These are phyloP conservation scores for Volucella inflata DNA, from an alignment of 2,888 invertebrate genomes.

Conservation along the genomic window DNA sequence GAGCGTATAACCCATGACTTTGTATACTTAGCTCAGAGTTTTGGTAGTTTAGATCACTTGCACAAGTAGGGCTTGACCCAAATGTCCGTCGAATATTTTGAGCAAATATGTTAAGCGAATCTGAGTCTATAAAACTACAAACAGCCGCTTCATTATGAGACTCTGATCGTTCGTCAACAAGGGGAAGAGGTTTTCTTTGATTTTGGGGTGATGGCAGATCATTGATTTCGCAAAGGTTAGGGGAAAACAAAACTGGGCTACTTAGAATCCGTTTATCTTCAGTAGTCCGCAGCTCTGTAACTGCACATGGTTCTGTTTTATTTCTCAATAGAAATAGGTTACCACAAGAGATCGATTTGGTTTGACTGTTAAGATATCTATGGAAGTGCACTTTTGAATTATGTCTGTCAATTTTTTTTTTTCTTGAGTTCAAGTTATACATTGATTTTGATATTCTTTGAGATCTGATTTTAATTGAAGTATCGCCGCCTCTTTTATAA, in stretches of 20 bases:
- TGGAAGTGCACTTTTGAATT: constrained; percentile 58
- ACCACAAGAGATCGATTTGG: constrained; percentile 78
- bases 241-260: constrained; percentile 78
- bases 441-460: constrained; percentile 77
- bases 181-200: constrained; percentile 71
- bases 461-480: constrained; percentile 67
- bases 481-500: constrained; percentile 73
- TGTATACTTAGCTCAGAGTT: constrained; percentile 88
- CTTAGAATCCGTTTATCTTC: constrained; percentile 46
- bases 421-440: constrained; percentile 60
- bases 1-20: constrained; percentile 87
- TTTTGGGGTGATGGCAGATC: constrained; percentile 77
- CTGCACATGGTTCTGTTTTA: constrained; percentile 43
- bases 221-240: constrained; percentile 78
- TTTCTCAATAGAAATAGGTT: constrained; percentile 71
- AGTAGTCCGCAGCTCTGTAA: constrained; percentile 46
- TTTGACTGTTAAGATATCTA: constrained; percentile 75
- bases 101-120: constrained; percentile 76
- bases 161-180: constrained; percentile 63
- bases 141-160: constrained; percentile 57
- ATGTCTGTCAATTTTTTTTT: constrained; percentile 19
- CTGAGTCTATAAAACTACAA: constrained; percentile 69
- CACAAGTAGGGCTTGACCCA: constrained; percentile 84
- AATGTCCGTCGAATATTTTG: constrained; percentile 76
- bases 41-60: constrained; percentile 87